Evolutionary conservation across 2,113 vertebrate genomes (phyloP).

Genomic region (Phylloscopus trochilus): DNA sequence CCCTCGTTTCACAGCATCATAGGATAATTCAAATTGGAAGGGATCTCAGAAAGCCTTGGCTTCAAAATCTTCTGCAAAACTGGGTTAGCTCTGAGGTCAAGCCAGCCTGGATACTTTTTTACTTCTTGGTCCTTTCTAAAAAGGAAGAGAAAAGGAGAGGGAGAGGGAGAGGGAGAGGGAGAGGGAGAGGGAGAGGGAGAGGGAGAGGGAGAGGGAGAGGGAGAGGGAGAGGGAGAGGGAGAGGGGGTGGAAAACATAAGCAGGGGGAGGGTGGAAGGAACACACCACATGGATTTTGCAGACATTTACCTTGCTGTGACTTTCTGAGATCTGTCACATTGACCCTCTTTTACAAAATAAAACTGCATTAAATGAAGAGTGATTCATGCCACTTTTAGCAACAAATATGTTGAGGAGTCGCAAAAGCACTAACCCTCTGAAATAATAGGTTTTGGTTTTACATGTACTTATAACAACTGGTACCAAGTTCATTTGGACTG

Average conservation of each 20-base stretch:
- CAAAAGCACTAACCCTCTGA: not conserved
- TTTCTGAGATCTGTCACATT: not conserved
- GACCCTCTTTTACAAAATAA: not conserved
- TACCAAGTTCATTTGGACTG: constrained; percentile 33
- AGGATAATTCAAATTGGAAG: not conserved
- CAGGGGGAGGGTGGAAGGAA: not conserved
- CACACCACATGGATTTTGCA: not conserved
- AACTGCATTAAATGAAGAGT: not conserved
- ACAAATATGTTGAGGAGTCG: not conserved
- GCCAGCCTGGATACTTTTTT: too few relatives aligned
- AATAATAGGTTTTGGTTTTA: not conserved
- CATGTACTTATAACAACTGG: not conserved
- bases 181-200: too few relatives aligned
- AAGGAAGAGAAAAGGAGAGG: too few relatives aligned
- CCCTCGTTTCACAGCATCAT: not conserved
- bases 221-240: too few relatives aligned
- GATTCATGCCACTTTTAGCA: not conserved
- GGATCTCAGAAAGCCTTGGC: not conserved
- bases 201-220: too few relatives aligned
- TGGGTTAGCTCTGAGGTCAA: too few relatives aligned
- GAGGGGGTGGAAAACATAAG: too few relatives aligned
- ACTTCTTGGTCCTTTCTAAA: not conserved
- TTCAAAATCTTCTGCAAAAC: too few relatives aligned
- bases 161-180: too few relatives aligned
- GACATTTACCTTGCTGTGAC: not conserved